Base-by-base conservation (phyloP, 2,113 vertebrate species). In the Delphinus delphis region DNA sequence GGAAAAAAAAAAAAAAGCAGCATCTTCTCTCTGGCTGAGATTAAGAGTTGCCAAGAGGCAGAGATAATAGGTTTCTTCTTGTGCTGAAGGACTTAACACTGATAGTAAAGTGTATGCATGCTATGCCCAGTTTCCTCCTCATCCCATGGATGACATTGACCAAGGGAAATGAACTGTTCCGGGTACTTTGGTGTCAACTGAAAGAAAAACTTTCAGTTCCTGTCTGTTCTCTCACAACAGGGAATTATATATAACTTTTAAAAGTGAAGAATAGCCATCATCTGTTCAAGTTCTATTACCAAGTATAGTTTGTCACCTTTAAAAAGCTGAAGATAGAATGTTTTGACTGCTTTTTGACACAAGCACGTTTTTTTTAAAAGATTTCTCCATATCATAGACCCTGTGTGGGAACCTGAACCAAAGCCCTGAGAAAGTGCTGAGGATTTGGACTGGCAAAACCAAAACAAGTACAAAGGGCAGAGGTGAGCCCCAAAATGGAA, bases 151-250 rank as follows among this genome's bases (percentile, higher is more conserved):
- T 79, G 15, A 60, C 77, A 62, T 1, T 93, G 74, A 90, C 63
- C 47, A 87, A 90, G 33, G 80, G 71, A 93, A 95, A 94, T 71
- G 3, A 96, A 79, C 88, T 96, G 26, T 80, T 93, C 36, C 44
- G 58, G 6, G 3, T 90, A 68, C 77, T 88, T 91, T 77, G 26
- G 26, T 92, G 23, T 84, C 62, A 90, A 77, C 2, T 21, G 20
- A 91, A 90, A 89, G 58, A 88, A 91, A 93, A 65, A 26, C 55
- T 85, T 84, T 90, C 10, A 4, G 15, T 83, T 67, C 26, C 71
- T 74, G 5, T 89, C 55, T 76, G 18, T 95, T 89, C 67, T 97
- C 88, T 90, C 73, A 97, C 25, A 81, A n/a, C 92, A 28, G 58
- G 90, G 44, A 88, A 84, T 68, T 89, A 50, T 50, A 3, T 68